A percentile compares a stretch with the other conserved stretches of the same genome.
Conservation (phyloP, 2,888 invertebrate genomes). For the Mythimna albipuncta region DNA sequence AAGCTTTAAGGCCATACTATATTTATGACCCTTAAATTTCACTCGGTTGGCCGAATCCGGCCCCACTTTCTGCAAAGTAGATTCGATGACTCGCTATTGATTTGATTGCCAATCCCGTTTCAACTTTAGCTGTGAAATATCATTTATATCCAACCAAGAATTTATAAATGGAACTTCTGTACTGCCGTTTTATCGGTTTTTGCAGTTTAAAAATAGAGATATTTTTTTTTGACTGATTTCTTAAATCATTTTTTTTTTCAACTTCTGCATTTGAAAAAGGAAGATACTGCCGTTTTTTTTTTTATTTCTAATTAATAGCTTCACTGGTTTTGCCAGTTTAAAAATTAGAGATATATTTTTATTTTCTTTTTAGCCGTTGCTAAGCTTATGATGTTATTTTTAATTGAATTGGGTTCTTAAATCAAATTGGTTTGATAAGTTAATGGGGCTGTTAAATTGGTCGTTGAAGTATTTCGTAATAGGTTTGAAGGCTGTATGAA, state of each 20-base stretch:
- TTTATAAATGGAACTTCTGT: slow-evolving; percentile 30
- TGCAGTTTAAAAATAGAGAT: slow-evolving; percentile 5
- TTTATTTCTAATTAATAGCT: slow-evolving; percentile 28
- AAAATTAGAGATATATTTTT: background rate
- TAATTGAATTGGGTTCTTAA: slow-evolving; percentile 16
- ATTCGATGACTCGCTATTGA: slow-evolving; percentile 70
- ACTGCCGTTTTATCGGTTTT: slow-evolving; percentile 27
- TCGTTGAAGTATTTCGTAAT: slow-evolving; percentile 14
- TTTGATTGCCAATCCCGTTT: slow-evolving; percentile 72
- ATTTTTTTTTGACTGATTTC: slow-evolving; percentile 1
- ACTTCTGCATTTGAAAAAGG: slow-evolving; percentile 26
- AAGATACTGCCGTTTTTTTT: slow-evolving; percentile 12
- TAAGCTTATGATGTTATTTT: slow-evolving; percentile 8
- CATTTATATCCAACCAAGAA: slow-evolving; percentile 52
- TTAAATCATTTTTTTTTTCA: slow-evolving; percentile 19
- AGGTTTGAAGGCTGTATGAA: background rate
- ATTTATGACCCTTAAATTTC: slow-evolving; percentile 71
- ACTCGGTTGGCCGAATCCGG: slow-evolving; percentile 55
- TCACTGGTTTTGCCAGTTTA: slow-evolving; percentile 28
- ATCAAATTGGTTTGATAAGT: slow-evolving; percentile 22
- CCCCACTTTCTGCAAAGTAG: slow-evolving; percentile 66
- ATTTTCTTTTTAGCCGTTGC: slow-evolving; percentile 15
- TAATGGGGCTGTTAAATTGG: slow-evolving; percentile 12
- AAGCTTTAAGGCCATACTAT: slow-evolving; percentile 46
- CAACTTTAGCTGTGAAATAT: slow-evolving; percentile 65